Evolutionary conservation across 2,113 vertebrate species (phyloP).

Genomic region (Ptychochromis oligacanthus): DNA sequence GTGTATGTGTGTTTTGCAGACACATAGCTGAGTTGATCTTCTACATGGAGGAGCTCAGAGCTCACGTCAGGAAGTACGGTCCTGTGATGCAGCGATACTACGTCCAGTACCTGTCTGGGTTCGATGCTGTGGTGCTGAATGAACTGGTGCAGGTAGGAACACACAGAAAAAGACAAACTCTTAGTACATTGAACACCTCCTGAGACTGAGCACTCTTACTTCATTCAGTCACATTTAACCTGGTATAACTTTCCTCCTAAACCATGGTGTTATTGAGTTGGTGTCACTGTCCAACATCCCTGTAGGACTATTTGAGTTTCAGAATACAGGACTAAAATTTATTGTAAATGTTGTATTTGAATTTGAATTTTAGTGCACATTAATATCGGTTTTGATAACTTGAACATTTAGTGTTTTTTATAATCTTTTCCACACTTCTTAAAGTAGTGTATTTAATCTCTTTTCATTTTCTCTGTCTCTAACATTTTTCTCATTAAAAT

Average conservation of each 20-base stretch:
- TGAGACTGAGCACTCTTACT: background rate
- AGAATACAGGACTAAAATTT: accelerated
- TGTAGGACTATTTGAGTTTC: background rate
- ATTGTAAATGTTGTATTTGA: background rate
- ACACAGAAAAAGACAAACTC: background rate
- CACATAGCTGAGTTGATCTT: slow-evolving; percentile 98
- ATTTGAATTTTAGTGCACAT: background rate
- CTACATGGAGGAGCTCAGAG: slow-evolving; percentile 99
- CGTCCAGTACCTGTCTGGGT: slow-evolving; percentile 97
- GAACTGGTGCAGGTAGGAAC: slow-evolving; percentile 93
- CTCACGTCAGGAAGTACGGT: slow-evolving; percentile 95
- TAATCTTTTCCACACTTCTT: accelerated
- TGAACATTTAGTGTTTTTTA: background rate
- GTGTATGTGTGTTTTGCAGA: slow-evolving; percentile 64
- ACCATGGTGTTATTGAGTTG: background rate
- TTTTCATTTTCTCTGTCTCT: background rate
- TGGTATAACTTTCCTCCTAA: background rate
- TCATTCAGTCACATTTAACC: background rate
- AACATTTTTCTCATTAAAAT: background rate
- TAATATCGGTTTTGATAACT: background rate
- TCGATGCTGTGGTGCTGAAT: slow-evolving; percentile 97
- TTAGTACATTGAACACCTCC: background rate
- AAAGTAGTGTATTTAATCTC: no score
- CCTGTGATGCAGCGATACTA: slow-evolving; percentile 99
- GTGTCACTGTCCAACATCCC: background rate